A percentile compares a stretch with the other conserved stretches of the same genome.
Conservation (phyloP, 2,113 vertebrate genomes). For the Prunella himalayana region DNA sequence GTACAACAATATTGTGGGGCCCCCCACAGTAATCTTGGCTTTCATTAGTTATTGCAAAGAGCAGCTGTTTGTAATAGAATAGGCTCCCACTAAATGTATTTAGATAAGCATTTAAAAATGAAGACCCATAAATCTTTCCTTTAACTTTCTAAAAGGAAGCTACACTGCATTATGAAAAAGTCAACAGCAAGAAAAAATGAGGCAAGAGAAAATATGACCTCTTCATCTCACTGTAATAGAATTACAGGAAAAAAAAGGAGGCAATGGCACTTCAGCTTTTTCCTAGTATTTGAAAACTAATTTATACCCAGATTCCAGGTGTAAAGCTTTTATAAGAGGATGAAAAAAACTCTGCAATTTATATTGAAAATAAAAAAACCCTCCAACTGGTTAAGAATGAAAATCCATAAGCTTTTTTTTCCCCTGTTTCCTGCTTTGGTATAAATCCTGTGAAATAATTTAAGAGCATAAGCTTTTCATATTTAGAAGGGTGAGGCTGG, state of each 20-base stretch:
- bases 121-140: conserved; percentile 57
- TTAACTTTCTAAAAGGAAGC: conserved; percentile 70
- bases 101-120: conserved; percentile 43
- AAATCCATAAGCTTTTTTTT: not conserved
- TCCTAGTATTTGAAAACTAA: conserved; percentile 24
- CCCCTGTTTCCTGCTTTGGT: not conserved
- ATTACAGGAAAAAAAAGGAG: conserved; percentile 75
- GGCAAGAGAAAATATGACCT: conserved; percentile 61
- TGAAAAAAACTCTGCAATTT: not conserved
- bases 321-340: not conserved
- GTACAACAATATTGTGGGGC: not conserved
- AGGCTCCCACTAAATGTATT: conserved; percentile 31
- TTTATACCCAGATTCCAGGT: conserved; percentile 15
- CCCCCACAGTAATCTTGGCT: not conserved
- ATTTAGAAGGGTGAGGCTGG: not conserved
- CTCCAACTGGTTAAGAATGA: not conserved
- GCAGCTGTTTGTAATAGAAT: conserved; percentile 40
- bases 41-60: conserved; percentile 35
- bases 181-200: conserved; percentile 74
- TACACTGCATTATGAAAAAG: conserved; percentile 70
- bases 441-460: not conserved
- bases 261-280: conserved; percentile 45
- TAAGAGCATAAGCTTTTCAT: not conserved
- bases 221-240: conserved; percentile 66
- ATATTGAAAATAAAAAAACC: not conserved